A percentile compares a stretch with the other conserved stretches of the same genome.
phyloP scores from a whole-genome alignment of 2,113 vertebrate species.

The Sinocyclocheilus rhinocerous region DNA sequence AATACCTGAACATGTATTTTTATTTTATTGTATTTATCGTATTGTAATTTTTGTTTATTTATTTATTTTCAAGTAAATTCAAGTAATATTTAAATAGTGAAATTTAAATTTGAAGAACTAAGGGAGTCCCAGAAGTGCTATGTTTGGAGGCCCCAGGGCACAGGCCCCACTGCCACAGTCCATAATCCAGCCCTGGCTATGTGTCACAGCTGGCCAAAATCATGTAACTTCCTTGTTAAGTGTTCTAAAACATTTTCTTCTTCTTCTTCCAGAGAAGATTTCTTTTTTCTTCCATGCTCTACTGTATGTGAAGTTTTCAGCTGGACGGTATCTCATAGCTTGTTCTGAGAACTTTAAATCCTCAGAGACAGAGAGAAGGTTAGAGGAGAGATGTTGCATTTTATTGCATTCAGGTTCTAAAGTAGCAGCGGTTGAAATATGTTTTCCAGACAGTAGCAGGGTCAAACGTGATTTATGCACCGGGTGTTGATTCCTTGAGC shows the following conservation, averaged over 20 bases:
- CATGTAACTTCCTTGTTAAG: conserved; percentile 60
- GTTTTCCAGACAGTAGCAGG: neutral
- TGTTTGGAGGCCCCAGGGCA: neutral
- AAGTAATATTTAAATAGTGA: neutral
- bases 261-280: conserved; percentile 48
- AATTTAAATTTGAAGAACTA: neutral
- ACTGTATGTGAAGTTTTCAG: neutral
- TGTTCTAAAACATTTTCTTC: conserved; percentile 57
- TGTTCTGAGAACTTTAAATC: conserved; percentile 44
- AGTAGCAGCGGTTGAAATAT: conserved; percentile 11
- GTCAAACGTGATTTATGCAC: conserved; percentile 36
- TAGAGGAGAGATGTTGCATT: conserved; percentile 11
- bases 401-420: conserved; percentile 23
- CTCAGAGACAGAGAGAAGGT: conserved; percentile 32
- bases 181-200: neutral
- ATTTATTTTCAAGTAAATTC: neutral
- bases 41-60: too few relatives aligned
- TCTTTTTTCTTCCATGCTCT: neutral
- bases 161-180: neutral
- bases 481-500: neutral
- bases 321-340: conserved; percentile 36
- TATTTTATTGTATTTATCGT: too few relatives aligned
- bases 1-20: too few relatives aligned
- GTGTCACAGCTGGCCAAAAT: conserved; percentile 23
- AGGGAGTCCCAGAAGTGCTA: neutral